Conservation (phyloP, 2,113 vertebrate species). For the Micromys minutus region DNA sequence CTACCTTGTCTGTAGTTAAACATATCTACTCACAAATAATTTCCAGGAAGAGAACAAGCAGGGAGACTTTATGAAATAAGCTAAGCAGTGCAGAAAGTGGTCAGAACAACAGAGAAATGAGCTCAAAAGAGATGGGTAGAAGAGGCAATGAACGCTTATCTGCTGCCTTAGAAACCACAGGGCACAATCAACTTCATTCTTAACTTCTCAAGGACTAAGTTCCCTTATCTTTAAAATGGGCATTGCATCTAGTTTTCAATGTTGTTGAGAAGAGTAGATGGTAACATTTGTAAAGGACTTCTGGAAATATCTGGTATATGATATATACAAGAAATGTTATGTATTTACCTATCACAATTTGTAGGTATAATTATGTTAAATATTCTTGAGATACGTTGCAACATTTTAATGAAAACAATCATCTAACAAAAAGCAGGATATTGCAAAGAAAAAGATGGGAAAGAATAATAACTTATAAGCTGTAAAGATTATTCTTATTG, state of each 20-base stretch:
- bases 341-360: neutral
- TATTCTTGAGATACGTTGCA: neutral
- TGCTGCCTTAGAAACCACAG: neutral
- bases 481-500: neutral
- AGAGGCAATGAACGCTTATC: neutral
- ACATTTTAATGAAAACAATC: neutral
- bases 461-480: neutral
- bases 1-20: neutral
- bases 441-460: slow-evolving; percentile 12
- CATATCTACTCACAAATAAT: slow-evolving; percentile 35
- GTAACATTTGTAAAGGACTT: neutral
- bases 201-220: neutral
- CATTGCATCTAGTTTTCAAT: neutral
- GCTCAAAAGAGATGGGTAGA: neutral
- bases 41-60: neutral
- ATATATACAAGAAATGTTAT: neutral
- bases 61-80: neutral
- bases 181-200: slow-evolving; percentile 7
- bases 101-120: neutral
- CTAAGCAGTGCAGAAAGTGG: neutral
- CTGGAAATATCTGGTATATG: neutral
- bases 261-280: neutral
- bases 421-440: neutral
- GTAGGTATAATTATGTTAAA: neutral
- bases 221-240: slow-evolving; percentile 32